Evolutionary conservation across 2,888 invertebrate species (phyloP).

Genomic region (Apantesis nais): DNA sequence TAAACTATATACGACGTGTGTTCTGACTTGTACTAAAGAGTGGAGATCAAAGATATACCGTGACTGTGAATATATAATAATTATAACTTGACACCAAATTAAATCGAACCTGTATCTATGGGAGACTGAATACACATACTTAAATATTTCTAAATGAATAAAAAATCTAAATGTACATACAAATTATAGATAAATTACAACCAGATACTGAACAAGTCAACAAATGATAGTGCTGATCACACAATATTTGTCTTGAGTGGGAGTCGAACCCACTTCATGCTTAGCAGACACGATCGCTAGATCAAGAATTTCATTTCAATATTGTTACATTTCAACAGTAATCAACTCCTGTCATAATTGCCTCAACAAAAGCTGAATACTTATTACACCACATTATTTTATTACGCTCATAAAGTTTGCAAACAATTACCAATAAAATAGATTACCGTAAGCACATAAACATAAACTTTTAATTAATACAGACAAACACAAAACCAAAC

Average conservation of each 20-base stretch:
- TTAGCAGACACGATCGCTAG: not conserved
- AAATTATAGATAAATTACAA: not conserved
- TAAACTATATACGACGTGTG: not conserved
- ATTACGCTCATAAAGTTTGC: slow-evolving; percentile 4
- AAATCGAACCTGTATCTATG: not conserved
- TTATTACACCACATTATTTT: not conserved
- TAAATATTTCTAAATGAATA: too few species aligned
- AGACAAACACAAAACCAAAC: slow-evolving; percentile 23
- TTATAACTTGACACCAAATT: not conserved
- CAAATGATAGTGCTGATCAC: not conserved
- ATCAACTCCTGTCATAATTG: not conserved
- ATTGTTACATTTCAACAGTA: not conserved
- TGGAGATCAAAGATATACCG: not conserved
- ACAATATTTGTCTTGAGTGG: not conserved
- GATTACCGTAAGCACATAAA: slow-evolving; percentile 19
- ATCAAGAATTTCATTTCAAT: not conserved
- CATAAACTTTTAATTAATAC: slow-evolving; percentile 38
- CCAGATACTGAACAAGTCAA: not conserved
- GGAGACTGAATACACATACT: too few species aligned
- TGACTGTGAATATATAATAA: not conserved
- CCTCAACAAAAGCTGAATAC: not conserved
- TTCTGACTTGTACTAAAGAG: not conserved
- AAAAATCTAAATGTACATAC: too few species aligned
- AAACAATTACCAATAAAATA: slow-evolving; percentile 12
- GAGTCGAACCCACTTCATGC: not conserved